A percentile compares a stretch with the other conserved stretches of the same genome.
Conservation (phyloP, 2,888 invertebrate genomes). For the Caenorhabditis sulstoni region DNA sequence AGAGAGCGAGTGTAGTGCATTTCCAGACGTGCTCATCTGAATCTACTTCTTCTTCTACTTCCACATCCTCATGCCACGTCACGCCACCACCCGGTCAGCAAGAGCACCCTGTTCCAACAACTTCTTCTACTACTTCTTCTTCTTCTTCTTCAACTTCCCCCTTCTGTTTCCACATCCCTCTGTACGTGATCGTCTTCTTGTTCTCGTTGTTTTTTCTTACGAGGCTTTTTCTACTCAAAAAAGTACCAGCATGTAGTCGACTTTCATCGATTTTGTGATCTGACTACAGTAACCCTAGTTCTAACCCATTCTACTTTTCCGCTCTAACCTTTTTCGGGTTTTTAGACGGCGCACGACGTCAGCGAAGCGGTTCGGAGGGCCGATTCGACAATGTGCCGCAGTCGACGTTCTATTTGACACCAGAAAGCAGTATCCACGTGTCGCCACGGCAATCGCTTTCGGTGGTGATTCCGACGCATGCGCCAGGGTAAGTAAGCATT, state of each 20-base stretch:
- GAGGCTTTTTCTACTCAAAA: neutral
- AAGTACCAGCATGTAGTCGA: neutral
- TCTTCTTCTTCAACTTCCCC: slow-evolving; percentile 15
- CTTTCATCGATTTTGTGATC: too few relatives aligned
- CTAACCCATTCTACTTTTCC: too few relatives aligned
- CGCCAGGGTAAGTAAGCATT: slow-evolving; percentile 40
- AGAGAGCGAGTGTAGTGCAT: slow-evolving; percentile 37
- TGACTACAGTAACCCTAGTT: neutral
- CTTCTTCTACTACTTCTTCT: slow-evolving; percentile 23
- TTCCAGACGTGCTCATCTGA: slow-evolving; percentile 60
- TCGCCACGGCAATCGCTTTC: slow-evolving; percentile 47
- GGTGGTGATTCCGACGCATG: slow-evolving; percentile 45
- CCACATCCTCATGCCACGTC: slow-evolving; percentile 2
- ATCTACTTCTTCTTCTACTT: slow-evolving; percentile 18
- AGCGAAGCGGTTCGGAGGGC: slow-evolving; percentile 49
- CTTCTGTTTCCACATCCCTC: slow-evolving; percentile 21
- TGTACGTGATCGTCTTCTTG: neutral
- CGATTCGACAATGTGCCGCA: slow-evolving; percentile 40
- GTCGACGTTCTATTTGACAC: slow-evolving; percentile 43
- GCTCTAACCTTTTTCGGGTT: too few relatives aligned
- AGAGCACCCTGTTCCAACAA: slow-evolving; percentile 42
- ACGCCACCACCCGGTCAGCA: slow-evolving; percentile 33
- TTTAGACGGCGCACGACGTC: slow-evolving; percentile 43
- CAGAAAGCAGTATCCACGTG: slow-evolving; percentile 25
- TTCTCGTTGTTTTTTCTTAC: neutral